phyloP scores from a whole-genome alignment of 2,797 vertebrate genomes.

The Peromyscus eremicus region DNA sequence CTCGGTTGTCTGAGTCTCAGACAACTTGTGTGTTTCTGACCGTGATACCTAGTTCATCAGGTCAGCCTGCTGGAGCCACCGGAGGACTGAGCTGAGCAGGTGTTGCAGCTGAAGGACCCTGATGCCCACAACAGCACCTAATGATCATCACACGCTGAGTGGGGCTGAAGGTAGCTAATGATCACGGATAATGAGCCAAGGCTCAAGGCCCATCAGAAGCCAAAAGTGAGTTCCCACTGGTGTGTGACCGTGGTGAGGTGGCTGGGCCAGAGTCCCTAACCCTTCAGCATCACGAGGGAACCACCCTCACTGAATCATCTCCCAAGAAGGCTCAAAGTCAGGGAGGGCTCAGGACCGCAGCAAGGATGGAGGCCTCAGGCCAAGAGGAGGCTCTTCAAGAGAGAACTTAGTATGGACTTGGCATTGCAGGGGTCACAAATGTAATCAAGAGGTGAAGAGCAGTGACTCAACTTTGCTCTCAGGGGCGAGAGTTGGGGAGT shows the following conservation, averaged over 20 bases:
- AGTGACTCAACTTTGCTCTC: not conserved
- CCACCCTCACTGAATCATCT: constrained; percentile 11
- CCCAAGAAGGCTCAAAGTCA: constrained; percentile 7
- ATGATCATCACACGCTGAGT: not conserved
- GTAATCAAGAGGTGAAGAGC: not conserved
- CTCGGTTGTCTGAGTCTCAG: not conserved
- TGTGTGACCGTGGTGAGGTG: not conserved
- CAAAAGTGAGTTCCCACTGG: constrained; percentile 20
- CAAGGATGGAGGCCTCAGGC: constrained; percentile 3
- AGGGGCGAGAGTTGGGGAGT: not conserved
- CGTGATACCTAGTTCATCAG: not conserved
- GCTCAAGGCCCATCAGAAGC: constrained; percentile 11
- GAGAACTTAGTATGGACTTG: not conserved
- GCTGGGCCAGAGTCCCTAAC: not conserved
- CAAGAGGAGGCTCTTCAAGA: not conserved
- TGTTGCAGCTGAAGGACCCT: not conserved
- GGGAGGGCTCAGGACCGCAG: constrained; percentile 2
- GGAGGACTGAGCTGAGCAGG: not conserved
- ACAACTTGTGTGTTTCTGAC: constrained; percentile 7
- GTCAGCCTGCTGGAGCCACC: not conserved
- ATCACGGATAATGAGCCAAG: constrained; percentile 47
- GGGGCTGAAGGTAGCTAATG: constrained; percentile 42
- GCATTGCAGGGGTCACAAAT: not conserved
- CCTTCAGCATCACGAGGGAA: not conserved
- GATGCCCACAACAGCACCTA: constrained; percentile 38